Conservation (phyloP, 2,888 invertebrate species). For the Therioaphis trifolii region DNA sequence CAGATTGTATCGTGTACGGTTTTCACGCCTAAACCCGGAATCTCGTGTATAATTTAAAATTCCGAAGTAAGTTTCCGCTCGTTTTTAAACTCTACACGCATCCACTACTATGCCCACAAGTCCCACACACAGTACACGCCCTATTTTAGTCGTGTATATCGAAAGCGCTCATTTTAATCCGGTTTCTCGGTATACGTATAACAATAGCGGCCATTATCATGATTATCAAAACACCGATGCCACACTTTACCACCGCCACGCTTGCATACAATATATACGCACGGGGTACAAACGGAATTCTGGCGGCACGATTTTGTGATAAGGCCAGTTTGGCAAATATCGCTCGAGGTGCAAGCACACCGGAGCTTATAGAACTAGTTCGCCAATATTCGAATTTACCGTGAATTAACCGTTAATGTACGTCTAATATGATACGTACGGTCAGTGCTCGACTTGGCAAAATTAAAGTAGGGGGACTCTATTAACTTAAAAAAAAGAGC, state of each 20-base stretch:
- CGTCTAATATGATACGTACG: not conserved
- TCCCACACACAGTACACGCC: slow-evolving; percentile 52
- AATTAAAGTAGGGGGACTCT: too few relatives aligned
- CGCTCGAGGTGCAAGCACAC: not conserved
- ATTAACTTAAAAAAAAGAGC: too few relatives aligned
- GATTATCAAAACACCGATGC: slow-evolving; percentile 52
- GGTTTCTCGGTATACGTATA: slow-evolving; percentile 46
- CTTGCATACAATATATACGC: not conserved
- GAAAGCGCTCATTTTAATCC: slow-evolving; percentile 59
- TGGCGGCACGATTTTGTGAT: slow-evolving; percentile 1
- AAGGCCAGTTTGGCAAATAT: not conserved
- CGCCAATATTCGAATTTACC: not conserved
- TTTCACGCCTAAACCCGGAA: not conserved
- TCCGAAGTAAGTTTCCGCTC: slow-evolving; percentile 1
- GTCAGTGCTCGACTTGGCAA: too few relatives aligned
- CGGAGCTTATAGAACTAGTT: not conserved
- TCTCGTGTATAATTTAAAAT: not conserved
- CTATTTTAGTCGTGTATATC: slow-evolving; percentile 56
- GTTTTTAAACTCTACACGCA: not conserved
- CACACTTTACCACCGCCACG: slow-evolving; percentile 14
- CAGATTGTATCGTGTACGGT: not conserved
- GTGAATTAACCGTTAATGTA: not conserved
- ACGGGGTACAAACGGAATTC: slow-evolving; percentile 14
- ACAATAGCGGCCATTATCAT: slow-evolving; percentile 58
- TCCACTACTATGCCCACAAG: slow-evolving; percentile 18